A percentile compares a stretch with the other conserved stretches of the same genome.
Conservation (phyloP, 2,113 vertebrate genomes). For the Plecotus auritus region DNA sequence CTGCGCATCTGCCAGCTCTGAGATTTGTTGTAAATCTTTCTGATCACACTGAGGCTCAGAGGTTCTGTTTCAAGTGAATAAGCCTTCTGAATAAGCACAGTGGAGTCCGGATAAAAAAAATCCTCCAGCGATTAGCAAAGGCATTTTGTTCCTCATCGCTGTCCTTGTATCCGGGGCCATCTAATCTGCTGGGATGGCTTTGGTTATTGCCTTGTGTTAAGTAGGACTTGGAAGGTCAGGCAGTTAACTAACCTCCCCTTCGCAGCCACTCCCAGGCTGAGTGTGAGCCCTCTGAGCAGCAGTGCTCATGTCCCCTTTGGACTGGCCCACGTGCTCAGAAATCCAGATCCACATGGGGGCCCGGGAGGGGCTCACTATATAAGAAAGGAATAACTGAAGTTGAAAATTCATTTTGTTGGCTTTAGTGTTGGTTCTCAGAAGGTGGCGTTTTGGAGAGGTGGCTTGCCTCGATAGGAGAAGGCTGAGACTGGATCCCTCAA, state of each 20-base stretch:
- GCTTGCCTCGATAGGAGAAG: background rate
- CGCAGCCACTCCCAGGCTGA: rapidly evolving
- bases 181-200: conserved; percentile 79
- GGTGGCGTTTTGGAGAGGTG: background rate
- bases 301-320: too few species aligned
- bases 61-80: conserved; percentile 85
- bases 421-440: background rate
- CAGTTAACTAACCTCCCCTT: conserved; percentile 70
- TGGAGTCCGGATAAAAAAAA: conserved; percentile 84
- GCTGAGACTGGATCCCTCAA: background rate
- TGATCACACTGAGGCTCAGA: conserved; percentile 75
- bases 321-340: background rate
- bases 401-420: background rate
- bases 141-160: conserved; percentile 74
- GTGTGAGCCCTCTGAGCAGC: background rate
- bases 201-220: conserved; percentile 77
- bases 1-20: conserved; percentile 31
- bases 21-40: conserved; percentile 68
- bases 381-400: background rate
- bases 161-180: conserved; percentile 81
- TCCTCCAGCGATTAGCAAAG: conserved; percentile 77
- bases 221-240: conserved; percentile 81
- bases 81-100: conserved; percentile 80
- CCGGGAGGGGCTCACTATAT: background rate
- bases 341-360: background rate